Conservation (phyloP, 2,113 vertebrate species). For the Vireo altiloquus region DNA sequence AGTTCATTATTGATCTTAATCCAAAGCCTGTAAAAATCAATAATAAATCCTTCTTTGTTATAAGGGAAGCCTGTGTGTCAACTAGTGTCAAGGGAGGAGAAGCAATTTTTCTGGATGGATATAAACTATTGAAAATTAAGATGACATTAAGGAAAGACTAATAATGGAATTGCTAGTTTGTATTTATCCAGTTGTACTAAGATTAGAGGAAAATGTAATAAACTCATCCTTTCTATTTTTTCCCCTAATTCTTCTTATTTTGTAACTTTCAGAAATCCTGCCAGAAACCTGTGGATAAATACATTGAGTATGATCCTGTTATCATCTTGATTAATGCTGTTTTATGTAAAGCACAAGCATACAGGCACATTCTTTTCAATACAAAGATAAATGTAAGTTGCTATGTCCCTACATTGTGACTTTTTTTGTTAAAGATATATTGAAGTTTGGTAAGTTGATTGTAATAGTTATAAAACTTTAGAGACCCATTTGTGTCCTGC, state of each 20-base stretch:
- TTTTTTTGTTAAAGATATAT: neutral
- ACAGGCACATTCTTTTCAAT: conserved; percentile 96
- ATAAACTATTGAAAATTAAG: neutral
- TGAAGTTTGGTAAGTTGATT: neutral
- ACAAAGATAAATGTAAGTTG: conserved; percentile 90
- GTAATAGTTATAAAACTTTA: neutral
- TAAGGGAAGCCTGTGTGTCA: neutral
- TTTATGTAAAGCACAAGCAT: conserved; percentile 93
- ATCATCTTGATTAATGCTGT: conserved; percentile 96
- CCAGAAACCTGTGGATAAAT: conserved; percentile 96
- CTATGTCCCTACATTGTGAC: neutral
- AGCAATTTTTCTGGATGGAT: neutral
- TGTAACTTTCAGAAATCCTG: conserved; percentile 84
- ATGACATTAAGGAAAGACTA: neutral
- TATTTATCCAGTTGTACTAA: neutral
- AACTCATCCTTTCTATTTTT: neutral
- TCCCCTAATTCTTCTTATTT: neutral
- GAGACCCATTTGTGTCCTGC: neutral
- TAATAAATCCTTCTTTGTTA: neutral
- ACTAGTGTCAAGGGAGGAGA: neutral
- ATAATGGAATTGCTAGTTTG: neutral
- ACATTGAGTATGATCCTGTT: conserved; percentile 97
- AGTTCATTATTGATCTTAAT: neutral
- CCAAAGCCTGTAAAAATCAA: neutral
- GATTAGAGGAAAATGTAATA: neutral